A percentile compares a stretch with the other conserved stretches of the same genome.
These are phyloP conservation scores for Anolis sagrei DNA, from an alignment of 2,113 vertebrate species.

Conservation along the genomic window DNA sequence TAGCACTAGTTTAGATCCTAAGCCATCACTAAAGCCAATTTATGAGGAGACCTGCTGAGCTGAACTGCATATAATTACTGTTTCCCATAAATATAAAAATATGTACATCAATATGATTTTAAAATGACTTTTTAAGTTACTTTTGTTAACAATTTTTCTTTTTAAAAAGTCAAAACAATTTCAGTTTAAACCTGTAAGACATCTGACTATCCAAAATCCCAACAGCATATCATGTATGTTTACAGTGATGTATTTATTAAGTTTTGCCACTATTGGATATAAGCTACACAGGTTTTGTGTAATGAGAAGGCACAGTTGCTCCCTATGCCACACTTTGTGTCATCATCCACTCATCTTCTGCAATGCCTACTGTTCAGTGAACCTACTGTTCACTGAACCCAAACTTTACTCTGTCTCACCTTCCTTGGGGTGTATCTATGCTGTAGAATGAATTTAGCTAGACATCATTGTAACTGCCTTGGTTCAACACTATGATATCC, in stretches of 20 bases:
- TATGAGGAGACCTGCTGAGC: no score
- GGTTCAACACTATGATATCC: no score
- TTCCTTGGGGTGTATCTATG: no score
- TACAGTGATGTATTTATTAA: not conserved
- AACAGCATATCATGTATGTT: not conserved
- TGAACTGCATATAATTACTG: no score
- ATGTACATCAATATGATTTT: no score
- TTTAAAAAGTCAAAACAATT: not conserved
- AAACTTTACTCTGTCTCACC: not conserved
- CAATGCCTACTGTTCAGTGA: not conserved
- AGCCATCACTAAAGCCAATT: not conserved
- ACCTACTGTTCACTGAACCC: not conserved
- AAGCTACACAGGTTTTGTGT: not conserved
- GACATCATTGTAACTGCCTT: no score
- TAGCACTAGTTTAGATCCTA: not conserved
- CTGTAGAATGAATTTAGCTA: no score
- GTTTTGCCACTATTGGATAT: not conserved
- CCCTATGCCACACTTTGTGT: not conserved
- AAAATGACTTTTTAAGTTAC: no score
- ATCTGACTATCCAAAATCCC: not conserved
- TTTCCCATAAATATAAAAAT: no score
- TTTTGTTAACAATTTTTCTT: no score
- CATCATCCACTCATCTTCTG: not conserved
- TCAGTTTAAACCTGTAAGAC: not conserved
- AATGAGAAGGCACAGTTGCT: not conserved